phyloP scores from a whole-genome alignment of 2,797 vertebrate species.

The Chloroceryle amazona region DNA sequence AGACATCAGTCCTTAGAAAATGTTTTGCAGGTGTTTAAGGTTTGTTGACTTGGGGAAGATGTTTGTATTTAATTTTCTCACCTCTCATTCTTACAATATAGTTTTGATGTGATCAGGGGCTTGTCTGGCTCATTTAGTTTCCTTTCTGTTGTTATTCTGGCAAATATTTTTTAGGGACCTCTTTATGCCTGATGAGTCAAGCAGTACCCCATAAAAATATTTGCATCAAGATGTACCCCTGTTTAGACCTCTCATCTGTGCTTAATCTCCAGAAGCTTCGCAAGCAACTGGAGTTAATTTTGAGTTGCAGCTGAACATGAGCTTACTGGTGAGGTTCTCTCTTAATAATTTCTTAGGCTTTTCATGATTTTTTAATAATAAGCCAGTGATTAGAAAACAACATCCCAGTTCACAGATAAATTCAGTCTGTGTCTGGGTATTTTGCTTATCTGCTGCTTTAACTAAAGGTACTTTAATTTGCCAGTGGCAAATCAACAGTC shows the following conservation, averaged over 20 bases:
- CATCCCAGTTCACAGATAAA: not conserved
- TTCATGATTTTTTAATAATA: slow-evolving; percentile 67
- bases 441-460: slow-evolving; percentile 22
- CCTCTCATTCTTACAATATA: not conserved
- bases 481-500: not conserved
- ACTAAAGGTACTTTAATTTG: slow-evolving; percentile 32
- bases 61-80: not conserved
- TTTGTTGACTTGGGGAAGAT: not conserved
- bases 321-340: slow-evolving; percentile 28
- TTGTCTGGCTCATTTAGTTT: not conserved
- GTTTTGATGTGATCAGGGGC: not conserved
- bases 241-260: not conserved
- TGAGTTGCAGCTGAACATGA: slow-evolving; percentile 18
- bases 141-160: not conserved
- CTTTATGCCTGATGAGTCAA: not conserved
- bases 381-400: slow-evolving; percentile 19
- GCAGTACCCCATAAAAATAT: not conserved
- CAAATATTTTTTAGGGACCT: accelerated
- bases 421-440: not conserved
- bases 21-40: not conserved
- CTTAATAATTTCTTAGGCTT: slow-evolving; percentile 50
- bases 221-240: not conserved
- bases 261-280: slow-evolving; percentile 7
- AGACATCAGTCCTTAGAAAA: not conserved
- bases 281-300: not conserved